These are phyloP conservation scores for Redunca redunca DNA, from an alignment of 2,113 vertebrate genomes.

Conservation along the genomic window DNA sequence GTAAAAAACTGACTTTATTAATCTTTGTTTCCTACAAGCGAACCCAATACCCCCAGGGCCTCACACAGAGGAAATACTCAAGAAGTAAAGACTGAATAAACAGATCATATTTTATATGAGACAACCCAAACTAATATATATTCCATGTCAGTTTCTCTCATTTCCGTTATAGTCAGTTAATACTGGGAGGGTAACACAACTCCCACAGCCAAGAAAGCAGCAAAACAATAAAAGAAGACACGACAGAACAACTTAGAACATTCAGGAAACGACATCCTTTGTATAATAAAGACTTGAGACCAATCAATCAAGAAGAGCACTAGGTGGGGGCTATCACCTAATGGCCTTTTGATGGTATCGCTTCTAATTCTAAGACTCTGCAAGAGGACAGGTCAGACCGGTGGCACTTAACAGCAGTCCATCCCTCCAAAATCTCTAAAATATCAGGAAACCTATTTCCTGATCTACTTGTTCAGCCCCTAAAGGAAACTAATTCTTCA, in stretches of 20 bases:
- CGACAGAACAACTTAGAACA: not conserved
- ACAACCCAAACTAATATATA: not conserved
- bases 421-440: not conserved
- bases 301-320: not conserved
- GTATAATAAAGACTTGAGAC: not conserved
- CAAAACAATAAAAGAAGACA: not conserved
- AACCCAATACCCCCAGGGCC: not conserved
- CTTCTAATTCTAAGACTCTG: not conserved
- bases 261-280: not conserved
- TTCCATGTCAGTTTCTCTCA: not conserved
- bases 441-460: not conserved
- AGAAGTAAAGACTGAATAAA: constrained; percentile 13
- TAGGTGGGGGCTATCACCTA: not conserved
- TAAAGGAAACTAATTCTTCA: not conserved
- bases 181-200: not conserved
- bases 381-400: not conserved
- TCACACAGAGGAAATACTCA: not conserved
- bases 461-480: not conserved
- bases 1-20: not conserved
- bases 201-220: not conserved
- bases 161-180: not conserved
- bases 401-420: not conserved
- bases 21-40: not conserved
- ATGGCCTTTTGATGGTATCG: not conserved
- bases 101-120: not conserved